Conservation (phyloP, 1,140 invertebrate species). For the Asbolus verrucosus region DNA sequence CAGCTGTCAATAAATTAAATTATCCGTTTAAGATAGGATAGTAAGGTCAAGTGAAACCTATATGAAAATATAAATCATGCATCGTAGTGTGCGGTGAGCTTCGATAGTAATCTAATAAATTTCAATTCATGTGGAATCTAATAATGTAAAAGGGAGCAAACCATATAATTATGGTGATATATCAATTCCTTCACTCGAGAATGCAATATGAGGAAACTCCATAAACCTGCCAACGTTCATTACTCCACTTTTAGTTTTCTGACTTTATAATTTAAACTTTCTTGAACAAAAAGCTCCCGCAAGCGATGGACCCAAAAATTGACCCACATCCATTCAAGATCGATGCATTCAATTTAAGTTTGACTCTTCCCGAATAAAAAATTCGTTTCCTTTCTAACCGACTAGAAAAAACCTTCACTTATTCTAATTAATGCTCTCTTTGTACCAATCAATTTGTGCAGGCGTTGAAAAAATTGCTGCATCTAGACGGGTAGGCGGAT, state of each 20-base stretch:
- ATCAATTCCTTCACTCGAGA: constrained; percentile 39
- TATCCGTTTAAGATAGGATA: constrained; percentile 2
- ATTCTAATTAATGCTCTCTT: background rate
- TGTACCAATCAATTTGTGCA: background rate
- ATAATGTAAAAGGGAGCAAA: constrained; percentile 21
- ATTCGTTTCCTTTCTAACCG: background rate
- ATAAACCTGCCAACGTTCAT: constrained; percentile 38
- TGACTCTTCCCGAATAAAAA: constrained; percentile 12
- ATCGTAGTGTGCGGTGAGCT: constrained; percentile 4
- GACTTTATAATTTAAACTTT: constrained; percentile 39
- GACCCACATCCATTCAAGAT: constrained; percentile 9
- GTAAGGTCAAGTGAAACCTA: constrained; percentile 3
- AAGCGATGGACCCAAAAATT: constrained; percentile 37
- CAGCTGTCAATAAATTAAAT: constrained; percentile 3
- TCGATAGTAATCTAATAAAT: constrained; percentile 9
- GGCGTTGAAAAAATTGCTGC: background rate
- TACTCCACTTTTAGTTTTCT: constrained; percentile 27
- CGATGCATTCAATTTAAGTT: constrained; percentile 10
- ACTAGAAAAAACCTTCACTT: background rate
- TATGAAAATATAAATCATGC: constrained; percentile 14
- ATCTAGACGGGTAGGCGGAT: background rate
- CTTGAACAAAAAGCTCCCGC: constrained; percentile 18
- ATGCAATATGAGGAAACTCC: constrained; percentile 36
- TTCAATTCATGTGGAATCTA: constrained; percentile 34
- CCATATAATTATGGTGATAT: constrained; percentile 41